phyloP scores from a whole-genome alignment of 2,888 invertebrate genomes.

The Leucoma salicis region DNA sequence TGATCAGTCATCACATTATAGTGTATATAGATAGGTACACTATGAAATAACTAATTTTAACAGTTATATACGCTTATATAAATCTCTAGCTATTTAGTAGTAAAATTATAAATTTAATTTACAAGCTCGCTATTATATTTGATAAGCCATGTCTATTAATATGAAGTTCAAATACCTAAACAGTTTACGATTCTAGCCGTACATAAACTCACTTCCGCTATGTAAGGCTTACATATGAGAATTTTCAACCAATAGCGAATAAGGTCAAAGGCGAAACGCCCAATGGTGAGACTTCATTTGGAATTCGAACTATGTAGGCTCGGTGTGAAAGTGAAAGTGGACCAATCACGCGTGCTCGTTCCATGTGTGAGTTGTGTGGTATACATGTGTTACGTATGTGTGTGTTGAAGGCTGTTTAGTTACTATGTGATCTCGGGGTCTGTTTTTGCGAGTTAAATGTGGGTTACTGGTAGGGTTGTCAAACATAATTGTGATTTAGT shows the following conservation, averaged over 20 bases:
- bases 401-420: conserved; percentile 45
- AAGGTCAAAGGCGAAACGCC: conserved; percentile 67
- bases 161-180: conserved; percentile 36
- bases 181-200: conserved; percentile 29
- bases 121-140: conserved; percentile 6
- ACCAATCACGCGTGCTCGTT: conserved; percentile 58
- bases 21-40: too few species aligned
- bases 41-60: too few species aligned
- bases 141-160: conserved; percentile 24
- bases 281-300: conserved; percentile 54
- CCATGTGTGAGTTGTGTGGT: conserved; percentile 52
- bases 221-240: conserved; percentile 49
- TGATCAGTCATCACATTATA: too few species aligned
- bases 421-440: conserved; percentile 31
- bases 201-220: conserved; percentile 32
- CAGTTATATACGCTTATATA: too few species aligned
- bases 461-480: conserved; percentile 14
- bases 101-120: too few species aligned
- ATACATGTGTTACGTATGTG: conserved; percentile 41
- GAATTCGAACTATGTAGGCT: conserved; percentile 77
- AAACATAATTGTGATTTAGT: not conserved
- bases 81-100: too few species aligned
- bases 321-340: conserved; percentile 71
- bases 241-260: conserved; percentile 59
- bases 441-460: conserved; percentile 26